phyloP scores from a whole-genome alignment of 2,888 invertebrate genomes.

The Muscina levida region DNA sequence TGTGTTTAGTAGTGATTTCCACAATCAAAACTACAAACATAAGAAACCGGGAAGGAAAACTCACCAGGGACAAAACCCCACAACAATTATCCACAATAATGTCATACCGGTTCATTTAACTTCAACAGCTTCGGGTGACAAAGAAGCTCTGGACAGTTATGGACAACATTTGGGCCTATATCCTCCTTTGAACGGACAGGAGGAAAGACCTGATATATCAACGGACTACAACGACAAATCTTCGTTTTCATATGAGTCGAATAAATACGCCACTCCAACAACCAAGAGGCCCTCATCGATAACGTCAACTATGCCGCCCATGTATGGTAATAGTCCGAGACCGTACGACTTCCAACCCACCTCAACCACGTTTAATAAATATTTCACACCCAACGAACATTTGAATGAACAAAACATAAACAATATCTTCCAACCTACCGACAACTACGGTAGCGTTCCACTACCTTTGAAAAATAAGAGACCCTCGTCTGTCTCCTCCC shows the following conservation, averaged over 20 bases:
- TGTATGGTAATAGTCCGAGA: constrained; percentile 39
- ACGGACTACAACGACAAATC: constrained; percentile 53
- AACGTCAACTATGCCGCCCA: constrained; percentile 15
- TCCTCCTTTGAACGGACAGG: constrained; percentile 67
- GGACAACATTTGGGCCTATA: constrained; percentile 74
- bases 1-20: constrained; percentile 29
- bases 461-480: constrained; percentile 57
- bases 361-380: constrained; percentile 71
- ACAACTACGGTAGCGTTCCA: constrained; percentile 67
- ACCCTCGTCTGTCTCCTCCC: constrained; percentile 34
- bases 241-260: constrained; percentile 56
- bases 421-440: constrained; percentile 71
- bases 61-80: constrained; percentile 64
- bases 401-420: constrained; percentile 76
- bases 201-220: constrained; percentile 39
- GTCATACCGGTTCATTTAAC: constrained; percentile 76
- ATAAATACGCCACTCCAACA: constrained; percentile 65
- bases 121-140: constrained; percentile 73
- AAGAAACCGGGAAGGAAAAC: constrained; percentile 53
- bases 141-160: constrained; percentile 75
- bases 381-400: constrained; percentile 77
- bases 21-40: constrained; percentile 64
- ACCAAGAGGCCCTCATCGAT: constrained; percentile 71
- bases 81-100: constrained; percentile 78
- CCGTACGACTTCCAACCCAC: constrained; percentile 71